phyloP scores from a whole-genome alignment of 1,140 invertebrate species.

The Anadara kagoshimensis region DNA sequence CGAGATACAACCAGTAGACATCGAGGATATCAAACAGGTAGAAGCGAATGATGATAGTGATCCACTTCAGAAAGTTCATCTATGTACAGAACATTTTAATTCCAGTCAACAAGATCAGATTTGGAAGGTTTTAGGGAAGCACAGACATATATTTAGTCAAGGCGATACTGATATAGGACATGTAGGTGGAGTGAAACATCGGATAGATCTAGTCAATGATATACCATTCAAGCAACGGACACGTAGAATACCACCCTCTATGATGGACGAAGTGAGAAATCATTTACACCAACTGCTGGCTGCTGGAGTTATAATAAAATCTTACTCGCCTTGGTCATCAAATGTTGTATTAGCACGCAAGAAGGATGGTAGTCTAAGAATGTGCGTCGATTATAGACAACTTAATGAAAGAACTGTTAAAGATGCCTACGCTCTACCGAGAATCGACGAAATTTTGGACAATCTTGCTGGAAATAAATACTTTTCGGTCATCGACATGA shows the following conservation, averaged over 20 bases:
- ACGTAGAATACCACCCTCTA: constrained; percentile 77
- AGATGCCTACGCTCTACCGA: no score
- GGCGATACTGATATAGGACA: not conserved
- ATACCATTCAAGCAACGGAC: not conserved
- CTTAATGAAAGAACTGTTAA: no score
- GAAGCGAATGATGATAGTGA: not conserved
- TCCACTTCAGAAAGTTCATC: not conserved
- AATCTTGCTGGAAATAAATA: no score
- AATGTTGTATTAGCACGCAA: no score
- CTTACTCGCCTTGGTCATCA: no score
- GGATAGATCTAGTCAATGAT: not conserved
- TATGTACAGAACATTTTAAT: not conserved
- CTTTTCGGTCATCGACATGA: no score
- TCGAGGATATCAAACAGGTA: not conserved
- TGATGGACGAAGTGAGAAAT: constrained; percentile 75
- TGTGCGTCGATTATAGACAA: no score
- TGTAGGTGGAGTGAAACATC: not conserved
- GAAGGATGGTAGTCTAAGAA: no score
- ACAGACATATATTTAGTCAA: not conserved
- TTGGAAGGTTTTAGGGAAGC: not conserved
- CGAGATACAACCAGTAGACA: not conserved
- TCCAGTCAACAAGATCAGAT: not conserved
- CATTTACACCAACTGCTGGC: constrained; percentile 65
- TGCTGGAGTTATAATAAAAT: constrained; percentile 71
- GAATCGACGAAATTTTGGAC: no score